A percentile compares a stretch with the other conserved stretches of the same genome.
Evolutionary conservation across 2,797 vertebrate species (phyloP).

Genomic region (Varecia variegata): DNA sequence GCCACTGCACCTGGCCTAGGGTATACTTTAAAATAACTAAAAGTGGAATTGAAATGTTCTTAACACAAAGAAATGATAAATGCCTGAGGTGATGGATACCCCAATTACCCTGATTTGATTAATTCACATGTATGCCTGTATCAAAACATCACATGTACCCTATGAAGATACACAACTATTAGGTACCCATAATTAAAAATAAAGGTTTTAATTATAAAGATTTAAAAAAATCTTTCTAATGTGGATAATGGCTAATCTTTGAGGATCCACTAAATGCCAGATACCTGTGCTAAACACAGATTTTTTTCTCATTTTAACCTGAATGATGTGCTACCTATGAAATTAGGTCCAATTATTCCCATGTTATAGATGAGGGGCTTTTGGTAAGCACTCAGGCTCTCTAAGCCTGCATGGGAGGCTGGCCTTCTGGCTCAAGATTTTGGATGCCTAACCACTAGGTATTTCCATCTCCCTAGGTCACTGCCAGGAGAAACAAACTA

Average conservation of each 20-base stretch:
- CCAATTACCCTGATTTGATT: neutral
- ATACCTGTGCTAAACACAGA: neutral
- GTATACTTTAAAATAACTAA: neutral
- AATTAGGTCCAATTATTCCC: neutral
- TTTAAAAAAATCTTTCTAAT: neutral
- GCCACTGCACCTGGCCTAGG: too few species aligned
- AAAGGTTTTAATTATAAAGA: neutral
- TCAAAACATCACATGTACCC: neutral
- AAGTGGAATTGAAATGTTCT: neutral
- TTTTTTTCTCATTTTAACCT: neutral
- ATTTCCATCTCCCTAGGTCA: neutral
- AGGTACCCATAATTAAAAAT: neutral
- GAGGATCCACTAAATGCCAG: neutral
- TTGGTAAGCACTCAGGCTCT: neutral
- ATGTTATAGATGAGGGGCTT: neutral
- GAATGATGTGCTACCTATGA: neutral
- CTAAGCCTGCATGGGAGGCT: neutral
- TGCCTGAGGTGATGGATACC: neutral
- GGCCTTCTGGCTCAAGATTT: neutral
- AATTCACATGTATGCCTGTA: neutral
- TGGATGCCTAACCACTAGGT: neutral
- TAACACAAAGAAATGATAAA: neutral
- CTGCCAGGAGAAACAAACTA: neutral
- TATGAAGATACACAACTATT: neutral
- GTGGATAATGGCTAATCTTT: neutral